Evolutionary conservation across 2,113 vertebrate genomes (phyloP).

Genomic region (Urocolius indicus): DNA sequence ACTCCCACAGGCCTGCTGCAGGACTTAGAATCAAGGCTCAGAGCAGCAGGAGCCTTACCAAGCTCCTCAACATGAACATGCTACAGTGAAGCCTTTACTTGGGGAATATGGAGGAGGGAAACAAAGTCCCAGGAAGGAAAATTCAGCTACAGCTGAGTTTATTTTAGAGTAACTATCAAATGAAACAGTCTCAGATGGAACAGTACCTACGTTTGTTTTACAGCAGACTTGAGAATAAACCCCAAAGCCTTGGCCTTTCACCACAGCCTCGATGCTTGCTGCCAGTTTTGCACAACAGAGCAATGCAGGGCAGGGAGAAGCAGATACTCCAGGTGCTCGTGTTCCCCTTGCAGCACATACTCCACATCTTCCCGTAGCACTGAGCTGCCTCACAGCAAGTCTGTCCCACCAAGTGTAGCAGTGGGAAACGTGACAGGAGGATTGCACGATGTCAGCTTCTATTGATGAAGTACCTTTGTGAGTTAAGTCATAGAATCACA

Average conservation of each 20-base stretch:
- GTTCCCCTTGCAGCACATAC: not conserved
- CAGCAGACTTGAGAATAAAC: not conserved
- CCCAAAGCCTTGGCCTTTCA: not conserved
- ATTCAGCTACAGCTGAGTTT: not conserved
- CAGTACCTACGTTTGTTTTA: not conserved
- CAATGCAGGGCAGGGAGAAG: not conserved
- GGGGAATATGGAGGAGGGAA: not conserved
- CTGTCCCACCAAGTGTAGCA: not conserved
- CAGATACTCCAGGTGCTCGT: not conserved
- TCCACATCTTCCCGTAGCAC: not conserved
- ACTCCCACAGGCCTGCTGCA: rapidly evolving
- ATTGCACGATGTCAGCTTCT: not conserved
- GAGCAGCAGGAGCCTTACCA: rapidly evolving
- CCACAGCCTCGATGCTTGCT: not conserved
- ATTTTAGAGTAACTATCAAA: not conserved
- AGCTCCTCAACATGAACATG: not conserved
- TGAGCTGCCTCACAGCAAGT: not conserved
- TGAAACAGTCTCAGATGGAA: not conserved
- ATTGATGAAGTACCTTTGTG: not conserved
- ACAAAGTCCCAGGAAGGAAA: not conserved
- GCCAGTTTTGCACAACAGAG: not conserved
- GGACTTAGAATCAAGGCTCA: not conserved
- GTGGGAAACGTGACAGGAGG: not conserved
- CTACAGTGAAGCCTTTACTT: rapidly evolving
- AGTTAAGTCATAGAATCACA: not conserved